Base-by-base conservation (phyloP, 2,797 vertebrate species). In the Sitta carolinensis region DNA sequence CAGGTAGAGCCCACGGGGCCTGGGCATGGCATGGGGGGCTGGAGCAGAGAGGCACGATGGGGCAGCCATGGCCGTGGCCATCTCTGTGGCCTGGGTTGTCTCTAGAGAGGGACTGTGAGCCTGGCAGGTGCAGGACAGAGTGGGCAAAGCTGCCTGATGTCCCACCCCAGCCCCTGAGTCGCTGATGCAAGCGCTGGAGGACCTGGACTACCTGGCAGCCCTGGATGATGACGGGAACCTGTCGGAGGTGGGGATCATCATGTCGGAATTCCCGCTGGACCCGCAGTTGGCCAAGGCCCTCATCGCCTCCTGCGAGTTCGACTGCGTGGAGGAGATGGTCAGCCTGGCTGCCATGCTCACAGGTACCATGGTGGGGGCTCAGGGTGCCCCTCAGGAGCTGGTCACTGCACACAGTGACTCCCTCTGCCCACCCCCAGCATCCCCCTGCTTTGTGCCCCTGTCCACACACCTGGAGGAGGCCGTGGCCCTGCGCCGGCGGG, bases 121-220 rank as follows among this genome's bases (percentile, higher is more conserved):
- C 36, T 16, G 1, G 2, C 0, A 5, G 61, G 30, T 22, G 62
- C 16, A 9, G 79, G 51, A 51, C 34, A 5, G 30, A 10, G 5
- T 20, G n/a, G 58, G n/a, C 25, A 47, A 57, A 29, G 70, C 57
- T 45, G 4, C 45, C 32, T 11, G 20, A 12, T 67, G 16, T 59
- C 42, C 43, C 14, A 7, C 42, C 3, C 9, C 94, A 99, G 99
- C 98, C 55, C 99, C 99, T 0, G 99, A 99, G 93, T 98, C 98
- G 0, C 97, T 99, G 69, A 99, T 99, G 99, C 99, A 99, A 97
- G 99, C 99, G 0, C 93, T 99, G 97, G 99, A 99, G 96, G 99
- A 99, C 96, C 97, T 99, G 97, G 99, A 99, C 96, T 99, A 99
- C 88, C 96, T 99, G 92, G 99, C 99, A 0, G 99, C 99, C 1